A percentile compares a stretch with the other conserved stretches of the same genome.
phyloP scores from a whole-genome alignment of 2,888 invertebrate species.

The Hypomecis punctinalis region DNA sequence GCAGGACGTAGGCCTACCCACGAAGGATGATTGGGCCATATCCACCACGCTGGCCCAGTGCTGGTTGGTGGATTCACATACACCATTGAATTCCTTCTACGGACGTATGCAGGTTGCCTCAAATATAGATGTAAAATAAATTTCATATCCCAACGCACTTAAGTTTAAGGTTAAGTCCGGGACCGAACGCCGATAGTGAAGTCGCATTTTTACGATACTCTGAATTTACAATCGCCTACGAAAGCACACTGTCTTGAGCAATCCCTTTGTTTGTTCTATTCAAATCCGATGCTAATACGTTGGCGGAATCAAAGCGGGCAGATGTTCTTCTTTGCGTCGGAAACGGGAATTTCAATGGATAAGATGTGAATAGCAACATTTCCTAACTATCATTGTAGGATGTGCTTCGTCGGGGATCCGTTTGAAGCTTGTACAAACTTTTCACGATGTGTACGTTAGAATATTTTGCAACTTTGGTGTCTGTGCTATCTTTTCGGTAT shows the following conservation, averaged over 20 bases:
- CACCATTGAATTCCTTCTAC: too few relatives aligned
- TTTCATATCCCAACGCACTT: conserved; percentile 20
- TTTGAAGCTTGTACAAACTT: conserved; percentile 36
- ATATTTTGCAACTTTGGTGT: conserved; percentile 15
- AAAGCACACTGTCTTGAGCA: conserved; percentile 82
- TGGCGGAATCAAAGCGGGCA: conserved; percentile 80
- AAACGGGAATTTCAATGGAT: conserved; percentile 73
- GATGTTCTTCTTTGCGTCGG: conserved; percentile 75
- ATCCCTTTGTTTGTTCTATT: conserved; percentile 85
- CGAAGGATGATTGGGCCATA: too few relatives aligned
- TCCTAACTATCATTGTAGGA: conserved; percentile 49
- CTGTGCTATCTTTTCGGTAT: not conserved
- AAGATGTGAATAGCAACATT: conserved; percentile 64
- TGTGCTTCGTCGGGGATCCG: conserved; percentile 40
- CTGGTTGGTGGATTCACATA: too few relatives aligned
- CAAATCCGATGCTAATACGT: conserved; percentile 84
- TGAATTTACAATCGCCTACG: conserved; percentile 83
- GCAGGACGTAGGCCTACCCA: too few relatives aligned
- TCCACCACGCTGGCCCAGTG: too few relatives aligned
- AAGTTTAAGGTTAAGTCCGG: conserved; percentile 40
- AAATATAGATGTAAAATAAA: not conserved
- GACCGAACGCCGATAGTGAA: conserved; percentile 40
- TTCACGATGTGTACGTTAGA: conserved; percentile 28
- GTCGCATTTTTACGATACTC: conserved; percentile 78
- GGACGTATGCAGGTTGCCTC: too few relatives aligned